These are phyloP conservation scores for Rhynchomys soricoides DNA, from an alignment of 2,113 vertebrate genomes.

Conservation along the genomic window DNA sequence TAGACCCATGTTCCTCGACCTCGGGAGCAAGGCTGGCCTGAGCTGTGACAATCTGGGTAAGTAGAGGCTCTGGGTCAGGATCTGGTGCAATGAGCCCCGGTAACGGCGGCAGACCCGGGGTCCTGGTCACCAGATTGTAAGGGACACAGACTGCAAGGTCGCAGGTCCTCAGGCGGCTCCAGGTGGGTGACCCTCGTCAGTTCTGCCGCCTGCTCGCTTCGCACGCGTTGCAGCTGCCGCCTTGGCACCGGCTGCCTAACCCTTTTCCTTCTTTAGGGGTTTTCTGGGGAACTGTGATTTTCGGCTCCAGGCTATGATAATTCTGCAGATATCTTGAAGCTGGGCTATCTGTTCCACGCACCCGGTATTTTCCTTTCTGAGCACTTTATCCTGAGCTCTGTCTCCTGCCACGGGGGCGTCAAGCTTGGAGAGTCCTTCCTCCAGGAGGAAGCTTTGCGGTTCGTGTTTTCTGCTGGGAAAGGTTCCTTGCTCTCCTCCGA, in stretches of 20 bases:
- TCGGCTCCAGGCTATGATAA: neutral
- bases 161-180: neutral
- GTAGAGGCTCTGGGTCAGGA: neutral
- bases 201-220: neutral
- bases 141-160: neutral
- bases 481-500: neutral
- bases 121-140: neutral
- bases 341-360: constrained; percentile 55
- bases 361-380: constrained; percentile 72
- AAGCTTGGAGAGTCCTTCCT: constrained; percentile 15
- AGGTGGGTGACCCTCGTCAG: neutral
- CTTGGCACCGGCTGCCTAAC: neutral
- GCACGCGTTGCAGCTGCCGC: neutral
- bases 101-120: neutral
- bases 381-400: constrained; percentile 40
- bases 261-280: neutral
- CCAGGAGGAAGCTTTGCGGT: neutral
- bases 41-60: constrained; percentile 48
- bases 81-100: neutral
- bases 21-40: neutral
- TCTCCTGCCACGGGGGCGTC: neutral
- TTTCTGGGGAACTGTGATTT: neutral
- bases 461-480: neutral
- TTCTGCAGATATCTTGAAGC: constrained; percentile 56
- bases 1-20: neutral